Percentiles rank a stretch among this genome's conserved stretches.
Conservation (phyloP, 2,113 vertebrate genomes). For the Hemiprocne comata region DNA sequence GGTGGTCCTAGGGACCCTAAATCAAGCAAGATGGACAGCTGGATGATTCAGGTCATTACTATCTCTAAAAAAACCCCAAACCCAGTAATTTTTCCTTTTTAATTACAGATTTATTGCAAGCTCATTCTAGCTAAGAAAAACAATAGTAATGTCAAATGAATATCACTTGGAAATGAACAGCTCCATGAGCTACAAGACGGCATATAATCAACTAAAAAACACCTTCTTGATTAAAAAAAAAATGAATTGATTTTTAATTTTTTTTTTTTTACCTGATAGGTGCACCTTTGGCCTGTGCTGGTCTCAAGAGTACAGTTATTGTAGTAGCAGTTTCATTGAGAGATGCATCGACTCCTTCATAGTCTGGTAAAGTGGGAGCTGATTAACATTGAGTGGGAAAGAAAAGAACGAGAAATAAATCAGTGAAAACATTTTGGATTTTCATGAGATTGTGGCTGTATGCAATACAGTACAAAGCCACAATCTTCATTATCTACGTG, state of each 20-base stretch:
- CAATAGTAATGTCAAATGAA: neutral
- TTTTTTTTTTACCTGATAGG: conserved; percentile 89
- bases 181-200: neutral
- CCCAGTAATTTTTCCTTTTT: neutral
- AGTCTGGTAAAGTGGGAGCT: conserved; percentile 96
- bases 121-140: conserved; percentile 10
- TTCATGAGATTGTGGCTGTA: neutral
- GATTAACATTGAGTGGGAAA: neutral
- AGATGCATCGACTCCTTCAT: conserved; percentile 92
- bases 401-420: conserved; percentile 19
- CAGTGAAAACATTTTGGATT: neutral
- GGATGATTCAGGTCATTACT: conserved; percentile 7
- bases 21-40: conserved; percentile 30
- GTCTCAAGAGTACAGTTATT: conserved; percentile 95
- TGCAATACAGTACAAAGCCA: neutral
- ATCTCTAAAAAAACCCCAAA: neutral
- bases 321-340: conserved; percentile 98
- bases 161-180: neutral
- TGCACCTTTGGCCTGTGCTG: conserved; percentile 96
- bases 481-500: neutral
- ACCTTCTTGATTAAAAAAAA: neutral
- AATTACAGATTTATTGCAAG: neutral
- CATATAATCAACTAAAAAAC: neutral
- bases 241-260: too few species aligned
- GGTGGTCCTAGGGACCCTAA: neutral